phyloP scores from a whole-genome alignment of 2,797 vertebrate species.

The Tadarida brasiliensis region DNA sequence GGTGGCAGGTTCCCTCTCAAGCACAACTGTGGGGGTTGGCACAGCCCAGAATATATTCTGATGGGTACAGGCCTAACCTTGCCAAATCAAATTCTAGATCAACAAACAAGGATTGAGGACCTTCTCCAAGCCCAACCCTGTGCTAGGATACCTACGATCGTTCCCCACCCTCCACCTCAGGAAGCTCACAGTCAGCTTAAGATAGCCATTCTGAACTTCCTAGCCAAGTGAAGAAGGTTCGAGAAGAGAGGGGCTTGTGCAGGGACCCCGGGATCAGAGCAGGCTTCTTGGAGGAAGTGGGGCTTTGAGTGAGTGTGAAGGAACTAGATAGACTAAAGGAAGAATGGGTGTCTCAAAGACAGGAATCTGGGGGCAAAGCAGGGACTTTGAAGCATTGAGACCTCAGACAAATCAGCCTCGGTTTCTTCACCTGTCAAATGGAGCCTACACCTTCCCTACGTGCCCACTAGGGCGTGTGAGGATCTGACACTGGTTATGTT shows the following conservation, averaged over 20 bases:
- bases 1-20: not conserved
- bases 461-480: not conserved
- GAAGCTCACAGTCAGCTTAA: not conserved
- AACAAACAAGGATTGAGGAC: not conserved
- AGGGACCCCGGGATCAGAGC: not conserved
- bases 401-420: not conserved
- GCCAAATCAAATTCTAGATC: constrained; percentile 44
- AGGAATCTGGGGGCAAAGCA: not conserved
- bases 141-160: not conserved
- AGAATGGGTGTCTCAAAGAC: not conserved
- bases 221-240: not conserved
- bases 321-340: not conserved
- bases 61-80: constrained; percentile 49
- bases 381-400: not conserved
- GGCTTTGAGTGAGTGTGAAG: not conserved
- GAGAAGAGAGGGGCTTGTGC: not conserved
- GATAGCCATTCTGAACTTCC: not conserved
- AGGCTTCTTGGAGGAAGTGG: not conserved
- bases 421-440: not conserved
- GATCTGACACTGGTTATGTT: not conserved
- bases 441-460: not conserved
- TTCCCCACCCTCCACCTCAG: not conserved
- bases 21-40: not conserved
- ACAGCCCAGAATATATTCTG: constrained; percentile 7
- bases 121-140: constrained; percentile 32